Conservation (phyloP, 2,113 vertebrate species). For the Callaeas wilsoni region DNA sequence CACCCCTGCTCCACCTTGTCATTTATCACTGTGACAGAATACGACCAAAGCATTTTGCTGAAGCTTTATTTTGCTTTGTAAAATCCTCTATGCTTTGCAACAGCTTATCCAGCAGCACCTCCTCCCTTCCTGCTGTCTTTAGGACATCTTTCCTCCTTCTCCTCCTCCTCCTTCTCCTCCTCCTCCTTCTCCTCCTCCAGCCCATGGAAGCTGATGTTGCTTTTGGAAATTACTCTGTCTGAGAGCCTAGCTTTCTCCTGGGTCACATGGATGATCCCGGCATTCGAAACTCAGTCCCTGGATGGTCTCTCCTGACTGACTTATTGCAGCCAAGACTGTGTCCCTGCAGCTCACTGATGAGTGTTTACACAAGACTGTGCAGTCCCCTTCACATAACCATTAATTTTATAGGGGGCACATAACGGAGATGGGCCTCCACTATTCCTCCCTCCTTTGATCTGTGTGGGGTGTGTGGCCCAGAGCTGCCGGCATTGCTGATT, state of each 20-base stretch:
- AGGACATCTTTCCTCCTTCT: neutral
- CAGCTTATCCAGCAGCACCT: neutral
- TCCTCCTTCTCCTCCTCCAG: neutral
- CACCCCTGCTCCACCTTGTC: neutral
- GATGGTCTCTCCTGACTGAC: neutral
- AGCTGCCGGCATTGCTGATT: neutral
- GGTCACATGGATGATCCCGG: fast-evolving
- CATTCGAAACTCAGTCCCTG: neutral
- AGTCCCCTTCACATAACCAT: neutral
- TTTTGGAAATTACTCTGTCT: neutral
- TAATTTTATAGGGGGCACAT: conserved; percentile 42
- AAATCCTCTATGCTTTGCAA: neutral
- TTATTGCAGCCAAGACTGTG: neutral
- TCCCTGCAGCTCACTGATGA: neutral
- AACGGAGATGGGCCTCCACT: neutral
- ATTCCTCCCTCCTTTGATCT: conserved; percentile 41
- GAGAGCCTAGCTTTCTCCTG: neutral
- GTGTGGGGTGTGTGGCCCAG: neutral
- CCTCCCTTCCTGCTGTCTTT: neutral
- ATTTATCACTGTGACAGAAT: neutral
- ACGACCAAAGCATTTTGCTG: neutral
- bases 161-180: neutral
- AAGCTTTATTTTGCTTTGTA: neutral
- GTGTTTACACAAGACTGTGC: conserved; percentile 29
- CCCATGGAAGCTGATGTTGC: neutral